Base-by-base conservation (phyloP, 2,113 vertebrate genomes). In the cattle (Bos taurus) region DNA sequence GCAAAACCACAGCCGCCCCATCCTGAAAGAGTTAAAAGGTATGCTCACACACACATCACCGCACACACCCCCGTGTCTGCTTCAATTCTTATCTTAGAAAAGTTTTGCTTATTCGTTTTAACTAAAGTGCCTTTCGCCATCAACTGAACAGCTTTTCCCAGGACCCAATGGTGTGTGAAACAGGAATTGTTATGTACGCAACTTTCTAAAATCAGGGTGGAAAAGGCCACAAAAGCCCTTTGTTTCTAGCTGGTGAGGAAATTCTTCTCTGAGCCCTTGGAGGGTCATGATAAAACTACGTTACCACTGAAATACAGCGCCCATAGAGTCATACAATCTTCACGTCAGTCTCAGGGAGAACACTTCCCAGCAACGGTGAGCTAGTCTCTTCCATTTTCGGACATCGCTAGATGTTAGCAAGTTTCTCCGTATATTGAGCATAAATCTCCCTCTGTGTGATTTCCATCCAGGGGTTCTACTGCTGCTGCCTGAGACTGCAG, bases 381-480 rank as follows among this genome's bases (percentile, higher is more conserved):
- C 78, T 36, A 74, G 50, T 77, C 85, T 93, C 52, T 81, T 95
- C 95, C 96, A 91, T 88, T 89, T 96, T 97, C 86, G 46, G 92
- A 81, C 57, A 77, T 80, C 33, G 95, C 91, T 94, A 87, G 94
- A 97, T 94, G 90, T 93, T 96, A 97, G 80, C 89, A 95, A 77
- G 67, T 94, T 87, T 95, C 86, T 88, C 88, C 90, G 59, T 90
- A 81, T 77, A 88, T 78, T 77, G 78, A 97, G 40, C 74, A 96
- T 97, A 97, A 97, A 98, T 97, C 83, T 90, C 43, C 91, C 93
- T 94, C 89, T 81, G 57, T 93, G 40, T 92, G 88, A 96, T 88
- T 96, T 83, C 89, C 62, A 91, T 25, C 85, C 52, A 54, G 85
- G 77, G 85, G 92, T 88, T 78, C 81, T 71, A 80, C 64, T 82